Conservation (phyloP, 2,797 vertebrate species). For the Betta splendens region DNA sequence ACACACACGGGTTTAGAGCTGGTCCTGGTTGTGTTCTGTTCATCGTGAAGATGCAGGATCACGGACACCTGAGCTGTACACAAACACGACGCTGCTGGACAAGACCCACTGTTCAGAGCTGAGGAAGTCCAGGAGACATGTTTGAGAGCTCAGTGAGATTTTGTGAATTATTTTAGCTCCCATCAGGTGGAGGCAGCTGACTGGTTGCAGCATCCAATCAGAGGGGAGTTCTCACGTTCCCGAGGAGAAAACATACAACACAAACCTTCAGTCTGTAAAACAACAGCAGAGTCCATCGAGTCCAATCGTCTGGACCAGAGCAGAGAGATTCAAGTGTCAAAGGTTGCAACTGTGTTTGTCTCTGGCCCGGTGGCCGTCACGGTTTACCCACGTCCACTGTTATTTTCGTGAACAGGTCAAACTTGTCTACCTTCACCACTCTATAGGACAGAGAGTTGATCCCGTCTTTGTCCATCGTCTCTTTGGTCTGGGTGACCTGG, state of each 20-base stretch:
- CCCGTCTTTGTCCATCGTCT: slow-evolving; percentile 91
- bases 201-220: slow-evolving; percentile 38
- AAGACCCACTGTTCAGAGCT: no score
- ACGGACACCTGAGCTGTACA: no score
- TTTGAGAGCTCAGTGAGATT: no score
- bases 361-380: slow-evolving; percentile 7
- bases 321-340: slow-evolving; percentile 51
- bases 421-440: slow-evolving; percentile 80
- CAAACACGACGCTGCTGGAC: no score
- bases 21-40: no score
- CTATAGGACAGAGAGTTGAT: slow-evolving; percentile 87
- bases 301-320: slow-evolving; percentile 7
- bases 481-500: slow-evolving; percentile 80
- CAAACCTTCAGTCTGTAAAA: slow-evolving; percentile 10
- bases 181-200: slow-evolving; percentile 4
- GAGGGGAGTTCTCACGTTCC: slow-evolving; percentile 6
- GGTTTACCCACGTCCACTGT: slow-evolving; percentile 90
- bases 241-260: neutral
- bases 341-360: slow-evolving; percentile 14
- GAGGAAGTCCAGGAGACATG: no score
- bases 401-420: slow-evolving; percentile 89
- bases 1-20: no score
- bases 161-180: no score
- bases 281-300: slow-evolving; percentile 25
- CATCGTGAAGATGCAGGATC: no score